These are phyloP conservation scores for Fulica atra DNA, from an alignment of 2,113 vertebrate species.

Conservation along the genomic window DNA sequence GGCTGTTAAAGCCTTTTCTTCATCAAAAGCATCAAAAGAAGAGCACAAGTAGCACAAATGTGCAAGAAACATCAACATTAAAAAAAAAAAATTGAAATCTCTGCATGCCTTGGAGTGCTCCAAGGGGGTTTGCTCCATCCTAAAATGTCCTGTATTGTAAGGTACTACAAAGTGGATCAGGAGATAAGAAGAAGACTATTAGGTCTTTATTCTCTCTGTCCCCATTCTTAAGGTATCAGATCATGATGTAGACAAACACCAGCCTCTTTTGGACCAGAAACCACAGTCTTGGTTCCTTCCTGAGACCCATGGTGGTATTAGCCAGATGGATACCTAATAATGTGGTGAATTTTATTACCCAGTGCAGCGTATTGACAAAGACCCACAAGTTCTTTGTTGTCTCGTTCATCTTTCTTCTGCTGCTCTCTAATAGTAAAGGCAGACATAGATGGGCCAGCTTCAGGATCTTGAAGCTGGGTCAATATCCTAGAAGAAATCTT, in stretches of 20 bases:
- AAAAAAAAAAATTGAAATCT: neutral
- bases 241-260: neutral
- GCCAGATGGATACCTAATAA: neutral
- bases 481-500: neutral
- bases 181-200: neutral
- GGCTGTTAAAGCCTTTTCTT: neutral
- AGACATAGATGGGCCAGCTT: neutral
- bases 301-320: neutral
- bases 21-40: neutral
- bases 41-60: neutral
- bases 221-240: neutral
- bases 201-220: neutral
- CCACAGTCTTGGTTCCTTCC: neutral
- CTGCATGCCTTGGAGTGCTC: neutral
- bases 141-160: neutral
- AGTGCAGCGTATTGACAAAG: neutral
- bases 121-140: neutral
- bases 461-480: neutral
- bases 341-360: neutral
- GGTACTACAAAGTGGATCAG: neutral
- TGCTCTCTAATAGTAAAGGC: neutral
- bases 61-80: neutral
- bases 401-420: neutral
- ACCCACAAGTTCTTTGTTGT: neutral
- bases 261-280: neutral